Conservation (phyloP, 2,888 invertebrate species). For the Xestia ashworthii region DNA sequence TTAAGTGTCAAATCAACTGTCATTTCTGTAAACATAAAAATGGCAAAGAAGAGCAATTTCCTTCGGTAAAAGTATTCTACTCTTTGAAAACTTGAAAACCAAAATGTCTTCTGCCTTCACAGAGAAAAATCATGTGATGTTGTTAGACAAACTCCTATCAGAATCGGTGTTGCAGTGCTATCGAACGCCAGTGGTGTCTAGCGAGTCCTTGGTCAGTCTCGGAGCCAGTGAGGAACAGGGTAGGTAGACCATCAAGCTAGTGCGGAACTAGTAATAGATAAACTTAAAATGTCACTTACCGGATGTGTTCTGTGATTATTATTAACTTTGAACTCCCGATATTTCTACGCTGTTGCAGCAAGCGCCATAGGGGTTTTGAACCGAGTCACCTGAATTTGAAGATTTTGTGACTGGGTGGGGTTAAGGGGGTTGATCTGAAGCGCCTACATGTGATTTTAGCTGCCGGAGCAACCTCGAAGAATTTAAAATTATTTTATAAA, state of each 20-base stretch:
- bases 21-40: neutral
- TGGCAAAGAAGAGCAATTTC: neutral
- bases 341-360: too few species aligned
- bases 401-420: too few species aligned
- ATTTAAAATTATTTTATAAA: too few species aligned
- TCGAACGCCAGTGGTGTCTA: slow-evolving; percentile 66
- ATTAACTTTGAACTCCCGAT: too few species aligned
- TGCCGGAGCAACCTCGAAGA: too few species aligned
- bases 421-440: too few species aligned
- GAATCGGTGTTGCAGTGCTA: slow-evolving; percentile 79
- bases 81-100: neutral
- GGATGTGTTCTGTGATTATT: too few species aligned
- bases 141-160: slow-evolving; percentile 74
- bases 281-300: too few species aligned
- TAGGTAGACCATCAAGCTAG: slow-evolving; percentile 39
- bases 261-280: neutral
- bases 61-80: neutral
- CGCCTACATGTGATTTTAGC: too few species aligned
- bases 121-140: slow-evolving; percentile 75
- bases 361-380: too few species aligned
- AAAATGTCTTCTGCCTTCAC: slow-evolving; percentile 78
- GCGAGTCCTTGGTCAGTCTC: slow-evolving; percentile 54
- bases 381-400: too few species aligned
- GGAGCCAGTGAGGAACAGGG: slow-evolving; percentile 72
- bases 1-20: slow-evolving; percentile 6